A percentile compares a stretch with the other conserved stretches of the same genome.
These are phyloP conservation scores for Cistogaster globosa DNA, from an alignment of 2,888 invertebrate species.

Conservation along the genomic window DNA sequence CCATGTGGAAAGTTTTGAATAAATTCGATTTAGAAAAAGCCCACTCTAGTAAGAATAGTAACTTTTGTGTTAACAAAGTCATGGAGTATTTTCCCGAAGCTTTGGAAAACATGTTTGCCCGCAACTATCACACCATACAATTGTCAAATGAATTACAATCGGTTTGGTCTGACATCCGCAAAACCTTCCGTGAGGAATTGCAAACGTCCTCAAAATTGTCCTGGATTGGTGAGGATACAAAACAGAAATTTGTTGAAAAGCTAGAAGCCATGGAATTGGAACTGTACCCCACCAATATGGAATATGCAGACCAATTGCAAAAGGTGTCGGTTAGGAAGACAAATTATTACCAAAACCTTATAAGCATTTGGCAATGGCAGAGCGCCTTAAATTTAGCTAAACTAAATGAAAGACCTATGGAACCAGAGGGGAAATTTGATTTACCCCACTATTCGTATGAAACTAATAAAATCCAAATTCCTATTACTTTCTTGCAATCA, in stretches of 20 bases:
- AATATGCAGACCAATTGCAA: conserved; percentile 73
- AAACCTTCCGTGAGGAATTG: conserved; percentile 77
- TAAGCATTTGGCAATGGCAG: conserved; percentile 77
- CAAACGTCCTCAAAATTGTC: conserved; percentile 76
- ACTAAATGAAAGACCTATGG: conserved; percentile 75
- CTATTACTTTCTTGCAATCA: conserved; percentile 78
- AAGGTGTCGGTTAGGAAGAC: conserved; percentile 72
- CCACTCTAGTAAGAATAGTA: conserved; percentile 70
- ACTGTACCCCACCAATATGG: conserved; percentile 74
- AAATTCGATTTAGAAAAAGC: conserved; percentile 76
- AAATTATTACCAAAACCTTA: conserved; percentile 77
- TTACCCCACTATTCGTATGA: conserved; percentile 77
- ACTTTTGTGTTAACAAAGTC: conserved; percentile 78
- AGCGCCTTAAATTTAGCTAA: conserved; percentile 74
- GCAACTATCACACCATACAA: conserved; percentile 78
- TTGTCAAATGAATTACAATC: conserved; percentile 79
- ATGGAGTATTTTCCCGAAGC: conserved; percentile 78
- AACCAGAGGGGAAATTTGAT: conserved; percentile 70
- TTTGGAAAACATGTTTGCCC: conserved; percentile 78
- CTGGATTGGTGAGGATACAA: conserved; percentile 77
- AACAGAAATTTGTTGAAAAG: conserved; percentile 77
- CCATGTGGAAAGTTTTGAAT: conserved; percentile 80
- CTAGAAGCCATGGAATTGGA: conserved; percentile 77
- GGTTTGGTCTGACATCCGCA: conserved; percentile 79
- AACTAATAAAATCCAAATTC: conserved; percentile 78